Evolutionary conservation across 2,113 vertebrate species (phyloP), one percentile per base, ranked within the genome.

Genomic region (Saguinus imperator): DNA sequence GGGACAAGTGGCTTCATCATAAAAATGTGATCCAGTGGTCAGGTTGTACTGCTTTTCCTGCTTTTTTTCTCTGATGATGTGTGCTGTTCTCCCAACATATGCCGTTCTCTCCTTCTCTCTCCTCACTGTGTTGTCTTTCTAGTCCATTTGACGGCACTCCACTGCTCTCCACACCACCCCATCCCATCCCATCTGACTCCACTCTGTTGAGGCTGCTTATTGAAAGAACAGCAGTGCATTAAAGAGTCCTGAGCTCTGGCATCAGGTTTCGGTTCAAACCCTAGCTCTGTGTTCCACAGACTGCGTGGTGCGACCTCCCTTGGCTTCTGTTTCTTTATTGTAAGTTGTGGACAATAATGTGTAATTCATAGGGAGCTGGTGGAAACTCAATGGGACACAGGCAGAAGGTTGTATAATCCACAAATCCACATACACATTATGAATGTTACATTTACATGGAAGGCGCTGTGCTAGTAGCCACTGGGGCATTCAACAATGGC

Each of bases 31-130:
- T 45, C 29, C 16, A 1, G 40, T 50, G 66, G 76, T 73, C 94
- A 58, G 43, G 55, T 8, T 73, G 82, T 32, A 4, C 81, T 55
- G 23, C 17, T 80, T 70, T 43, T 58, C 25, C 45, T 40, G 18
- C 40, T 32, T 8, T 18, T 40, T 17, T 35, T 40, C 27, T 95
- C 23, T 21, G 40, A 12, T 18, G 2, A n/a, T 68, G 29, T 3
- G 0, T 8, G 0, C 27, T 27, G 0, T 37, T 75, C 45, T 43
- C 6, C 61, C 12, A 11, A 79, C 12, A 35, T 0, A 8, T 3
- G 2, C 4, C 0, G 10, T n/a, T 18, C 70, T 81, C 5, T 11
- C n/a, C n/a, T 72, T 8, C 11, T 14, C 1, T 14, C 16, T 85
- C 61, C 40, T 80, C 17, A 0, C 13, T 50, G 21, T 16, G 11